Percentiles rank a stretch among this genome's conserved stretches.
These are phyloP conservation scores for Zoroaster sp. DNA, from an alignment of 53 echinoderm and acorn worm genomes.

Conservation along the genomic window DNA sequence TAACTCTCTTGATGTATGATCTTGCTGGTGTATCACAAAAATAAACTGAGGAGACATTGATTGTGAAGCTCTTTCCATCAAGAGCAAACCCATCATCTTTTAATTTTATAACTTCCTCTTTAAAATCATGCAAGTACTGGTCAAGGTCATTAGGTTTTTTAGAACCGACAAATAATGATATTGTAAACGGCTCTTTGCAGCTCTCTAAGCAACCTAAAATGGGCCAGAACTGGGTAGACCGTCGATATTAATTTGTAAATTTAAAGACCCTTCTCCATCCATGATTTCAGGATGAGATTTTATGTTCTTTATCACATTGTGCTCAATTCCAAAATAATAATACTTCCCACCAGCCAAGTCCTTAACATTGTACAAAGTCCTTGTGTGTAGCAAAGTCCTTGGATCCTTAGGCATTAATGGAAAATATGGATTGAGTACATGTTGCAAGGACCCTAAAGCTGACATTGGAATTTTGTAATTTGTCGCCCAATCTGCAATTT, in stretches of 20 bases:
- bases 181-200: conserved; percentile 34
- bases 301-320: neutral
- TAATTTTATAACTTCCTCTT: neutral
- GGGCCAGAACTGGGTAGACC: conserved; percentile 66
- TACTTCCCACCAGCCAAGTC: conserved; percentile 47
- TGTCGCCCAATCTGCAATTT: conserved; percentile 26
- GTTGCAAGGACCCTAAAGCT: conserved; percentile 4
- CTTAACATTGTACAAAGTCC: neutral
- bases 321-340: conserved; percentile 49
- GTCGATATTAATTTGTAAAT: conserved; percentile 56
- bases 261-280: neutral
- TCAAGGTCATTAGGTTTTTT: conserved; percentile 33
- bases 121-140: conserved; percentile 8
- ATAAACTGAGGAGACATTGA: neutral
- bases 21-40: conserved; percentile 75
- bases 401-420: conserved; percentile 52
- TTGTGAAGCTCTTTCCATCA: neutral
- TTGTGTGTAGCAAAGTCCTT: conserved; percentile 29
- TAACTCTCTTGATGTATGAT: conserved; percentile 54
- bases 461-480: conserved; percentile 22
- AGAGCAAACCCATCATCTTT: neutral
- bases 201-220: conserved; percentile 43
- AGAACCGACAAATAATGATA: conserved; percentile 45
- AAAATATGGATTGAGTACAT: neutral
- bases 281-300: neutral